Evolutionary conservation across 1,140 invertebrate genomes (phyloP).

Genomic region (Hermatobates lingyangjiaoensis): DNA sequence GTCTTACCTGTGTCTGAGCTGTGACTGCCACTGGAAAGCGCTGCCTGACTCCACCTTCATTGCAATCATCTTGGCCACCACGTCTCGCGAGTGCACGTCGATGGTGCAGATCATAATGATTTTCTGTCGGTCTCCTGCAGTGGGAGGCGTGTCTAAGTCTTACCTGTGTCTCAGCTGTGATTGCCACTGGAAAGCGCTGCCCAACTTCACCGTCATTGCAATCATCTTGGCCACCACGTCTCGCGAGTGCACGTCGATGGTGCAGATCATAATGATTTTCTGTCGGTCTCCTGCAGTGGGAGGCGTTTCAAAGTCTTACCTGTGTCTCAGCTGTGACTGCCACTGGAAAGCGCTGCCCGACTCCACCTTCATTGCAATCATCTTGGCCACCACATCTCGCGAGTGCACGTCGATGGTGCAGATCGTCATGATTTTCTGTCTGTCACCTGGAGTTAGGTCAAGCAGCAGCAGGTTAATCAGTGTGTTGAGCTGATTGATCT

Average conservation of each 20-base stretch:
- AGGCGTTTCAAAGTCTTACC: too few species aligned
- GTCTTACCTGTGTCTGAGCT: slow-evolving; percentile 70
- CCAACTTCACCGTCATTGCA: slow-evolving; percentile 54
- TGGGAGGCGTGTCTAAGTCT: too few species aligned
- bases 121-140: slow-evolving; percentile 65
- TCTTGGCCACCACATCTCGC: slow-evolving; percentile 68
- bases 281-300: slow-evolving; percentile 60
- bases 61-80: slow-evolving; percentile 63
- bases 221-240: slow-evolving; percentile 79
- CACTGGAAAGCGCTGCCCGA: slow-evolving; percentile 67
- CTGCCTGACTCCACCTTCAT: slow-evolving; percentile 61
- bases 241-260: slow-evolving; percentile 77
- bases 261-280: slow-evolving; percentile 90
- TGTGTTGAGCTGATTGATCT: slow-evolving; percentile 53
- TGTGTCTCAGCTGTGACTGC: slow-evolving; percentile 77
- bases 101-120: slow-evolving; percentile 92
- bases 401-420: slow-evolving; percentile 87
- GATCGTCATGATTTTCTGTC: slow-evolving; percentile 89
- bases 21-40: slow-evolving; percentile 82
- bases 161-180: slow-evolving; percentile 70
- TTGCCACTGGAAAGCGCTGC: slow-evolving; percentile 77
- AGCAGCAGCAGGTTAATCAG: slow-evolving; percentile 62
- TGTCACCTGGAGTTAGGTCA: slow-evolving; percentile 56
- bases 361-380: slow-evolving; percentile 66
- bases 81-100: slow-evolving; percentile 77